Evolutionary conservation across 2,888 invertebrate species (phyloP).

Genomic region (Acanthosepion pharaonis): DNA sequence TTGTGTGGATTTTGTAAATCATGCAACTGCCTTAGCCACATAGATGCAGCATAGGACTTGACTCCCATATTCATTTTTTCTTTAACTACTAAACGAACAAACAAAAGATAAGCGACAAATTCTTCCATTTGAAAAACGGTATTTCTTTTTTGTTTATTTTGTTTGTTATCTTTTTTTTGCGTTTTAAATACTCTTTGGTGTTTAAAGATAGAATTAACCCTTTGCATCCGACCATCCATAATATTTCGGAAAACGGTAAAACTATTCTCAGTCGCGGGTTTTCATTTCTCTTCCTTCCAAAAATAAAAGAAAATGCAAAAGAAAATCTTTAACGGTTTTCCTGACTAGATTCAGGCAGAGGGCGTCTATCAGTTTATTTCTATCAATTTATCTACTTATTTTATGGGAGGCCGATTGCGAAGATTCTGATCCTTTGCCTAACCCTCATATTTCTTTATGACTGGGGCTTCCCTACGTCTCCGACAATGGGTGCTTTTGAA

Average conservation of each 20-base stretch:
- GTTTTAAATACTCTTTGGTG: neutral
- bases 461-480: neutral
- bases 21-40: no score
- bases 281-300: neutral
- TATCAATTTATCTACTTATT: neutral
- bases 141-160: no score
- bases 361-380: neutral
- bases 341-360: neutral
- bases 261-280: neutral
- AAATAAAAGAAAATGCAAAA: neutral
- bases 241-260: constrained; percentile 10
- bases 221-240: neutral
- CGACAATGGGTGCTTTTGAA: neutral
- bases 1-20: no score
- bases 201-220: constrained; percentile 16
- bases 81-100: no score
- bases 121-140: no score
- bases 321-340: neutral
- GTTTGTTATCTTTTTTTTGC: no score
- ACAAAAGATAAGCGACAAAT: no score
- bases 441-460: neutral
- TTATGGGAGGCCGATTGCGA: neutral
- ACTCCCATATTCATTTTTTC: no score
- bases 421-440: neutral
- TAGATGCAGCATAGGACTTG: no score